These are phyloP conservation scores for Neoniphon sammara DNA, from an alignment of 2,797 vertebrate genomes.

Conservation along the genomic window DNA sequence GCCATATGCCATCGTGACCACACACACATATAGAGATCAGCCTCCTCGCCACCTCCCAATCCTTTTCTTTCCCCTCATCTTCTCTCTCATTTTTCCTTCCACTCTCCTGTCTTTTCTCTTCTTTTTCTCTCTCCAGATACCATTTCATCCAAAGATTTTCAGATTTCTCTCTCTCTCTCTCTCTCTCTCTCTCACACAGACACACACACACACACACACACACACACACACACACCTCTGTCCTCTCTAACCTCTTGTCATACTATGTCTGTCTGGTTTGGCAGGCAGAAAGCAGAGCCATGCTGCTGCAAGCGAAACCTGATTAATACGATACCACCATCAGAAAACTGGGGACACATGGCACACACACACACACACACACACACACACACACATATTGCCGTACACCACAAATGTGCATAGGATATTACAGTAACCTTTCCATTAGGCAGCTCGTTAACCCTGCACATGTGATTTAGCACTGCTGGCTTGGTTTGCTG, in stretches of 20 bases:
- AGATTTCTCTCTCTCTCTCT: background rate
- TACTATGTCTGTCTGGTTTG: no score
- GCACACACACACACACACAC: background rate
- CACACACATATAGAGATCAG: background rate
- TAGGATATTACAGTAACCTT: background rate
- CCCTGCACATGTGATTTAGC: background rate
- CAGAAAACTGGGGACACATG: no score
- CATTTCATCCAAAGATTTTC: background rate
- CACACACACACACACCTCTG: no score
- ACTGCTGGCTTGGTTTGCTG: slow-evolving; percentile 9
- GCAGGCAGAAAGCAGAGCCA: no score
- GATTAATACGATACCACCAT: no score
- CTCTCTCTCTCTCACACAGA: no score
- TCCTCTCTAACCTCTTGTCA: no score
- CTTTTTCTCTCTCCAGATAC: background rate
- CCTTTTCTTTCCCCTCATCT: background rate
- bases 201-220: no score
- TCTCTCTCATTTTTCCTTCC: background rate
- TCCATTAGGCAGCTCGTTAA: background rate
- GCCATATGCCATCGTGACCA: slow-evolving; percentile 17
- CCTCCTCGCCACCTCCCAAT: background rate
- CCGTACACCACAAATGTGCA: background rate
- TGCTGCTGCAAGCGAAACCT: no score
- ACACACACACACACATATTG: background rate
- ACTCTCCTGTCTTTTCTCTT: background rate